Evolutionary conservation across 2,797 vertebrate species (phyloP), one percentile per base, ranked within the genome.

Genomic region (Arctocebus calabarensis): DNA sequence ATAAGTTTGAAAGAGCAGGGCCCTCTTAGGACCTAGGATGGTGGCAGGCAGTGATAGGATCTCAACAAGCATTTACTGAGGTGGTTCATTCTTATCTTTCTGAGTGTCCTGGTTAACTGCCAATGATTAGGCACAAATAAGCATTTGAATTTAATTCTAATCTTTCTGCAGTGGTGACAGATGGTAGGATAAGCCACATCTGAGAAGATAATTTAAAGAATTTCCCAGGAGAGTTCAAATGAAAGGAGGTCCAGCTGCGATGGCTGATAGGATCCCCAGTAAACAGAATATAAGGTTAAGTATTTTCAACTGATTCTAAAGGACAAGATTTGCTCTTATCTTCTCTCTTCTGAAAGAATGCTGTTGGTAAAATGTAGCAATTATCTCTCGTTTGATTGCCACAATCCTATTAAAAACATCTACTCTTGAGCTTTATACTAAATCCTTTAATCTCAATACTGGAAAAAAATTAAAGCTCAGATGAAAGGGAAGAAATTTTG

Each of bases 121-220:
- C 84, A 82, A 89, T 74, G 79, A 95, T 89, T 87, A 94, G 52
- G 20, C 61, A 93, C 34, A 77, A 85, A 45, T 77, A 57, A 43
- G 25, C 37, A 40, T 73, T 93, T 68, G 78, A 95, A 88, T 94
- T 97, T 92, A 96, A 95, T 95, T 97, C 94, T 97, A 94, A 97
- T 89, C 97, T 97, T 96, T 97, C 95, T 96, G 96, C 92, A 97
- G 95, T 96, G 96, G 96, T 96, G 96, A 96, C 98, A 98, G 97
- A 98, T 98, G 98, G 97, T 97, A 55, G 81, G 95, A 95, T 92
- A 73, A 96, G 87, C 95, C 91, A 89, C 86, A 94, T 96, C 96
- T 96, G 95, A 97, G 84, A 94, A 97, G 87, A 95, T 85, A 97
- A 97, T 98, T 97, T 98, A 90, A 97, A 98, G 94, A 97, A 97